Evolutionary conservation across 2,113 vertebrate genomes (phyloP), one percentile per base, ranked within the genome.

Genomic region (Notarius lentiginosus): DNA sequence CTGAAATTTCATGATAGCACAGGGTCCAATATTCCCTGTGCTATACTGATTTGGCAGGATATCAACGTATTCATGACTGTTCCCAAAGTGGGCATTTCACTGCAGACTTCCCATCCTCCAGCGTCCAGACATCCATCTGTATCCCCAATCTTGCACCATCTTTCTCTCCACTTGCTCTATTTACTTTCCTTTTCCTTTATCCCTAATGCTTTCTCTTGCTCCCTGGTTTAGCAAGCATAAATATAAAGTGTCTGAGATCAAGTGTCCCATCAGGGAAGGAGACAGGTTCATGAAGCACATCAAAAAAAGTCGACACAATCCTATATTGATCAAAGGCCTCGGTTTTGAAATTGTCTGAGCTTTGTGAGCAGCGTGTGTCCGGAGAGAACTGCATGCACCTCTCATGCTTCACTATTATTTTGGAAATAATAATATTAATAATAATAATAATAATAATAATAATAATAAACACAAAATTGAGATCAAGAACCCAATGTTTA

Each of bases 1-100:
- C 95, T 94, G 96, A 98, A 97, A 98, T 99, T 97, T 61, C 5
- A 2, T 61, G 24, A 60, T 81, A 41, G 2, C 77, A 61, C 27
- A 97, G 97, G 97, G 97, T 95, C 96, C 94, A 94, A 94, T 96
- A 96, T 96, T 95, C 95, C 94, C 91, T 92, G 12, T 58, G 95
- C 95, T 96, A 97, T 98, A 98, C 97, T 97, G 96, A 98, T 98
- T 96, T 97, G 96, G 97, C 96, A 98, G 95, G 96, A 92, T 95
- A 94, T 96, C 96, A 96, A 95, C 97, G 96, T 97, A 98, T 98
- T 98, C 97, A 98, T 98, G 96, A 97, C 95, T 93, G 96, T 96
- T 96, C 97, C 97, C 97, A 97, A 96, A 96, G 97, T 96, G 96
- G 96, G 95, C 24, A 27, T 27, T 73, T 96, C 96, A 95, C 96